Percentiles rank a stretch among this genome's conserved stretches.
These are phyloP conservation scores for Amphipyra tragopoginis DNA, from an alignment of 2,888 invertebrate species.

Conservation along the genomic window DNA sequence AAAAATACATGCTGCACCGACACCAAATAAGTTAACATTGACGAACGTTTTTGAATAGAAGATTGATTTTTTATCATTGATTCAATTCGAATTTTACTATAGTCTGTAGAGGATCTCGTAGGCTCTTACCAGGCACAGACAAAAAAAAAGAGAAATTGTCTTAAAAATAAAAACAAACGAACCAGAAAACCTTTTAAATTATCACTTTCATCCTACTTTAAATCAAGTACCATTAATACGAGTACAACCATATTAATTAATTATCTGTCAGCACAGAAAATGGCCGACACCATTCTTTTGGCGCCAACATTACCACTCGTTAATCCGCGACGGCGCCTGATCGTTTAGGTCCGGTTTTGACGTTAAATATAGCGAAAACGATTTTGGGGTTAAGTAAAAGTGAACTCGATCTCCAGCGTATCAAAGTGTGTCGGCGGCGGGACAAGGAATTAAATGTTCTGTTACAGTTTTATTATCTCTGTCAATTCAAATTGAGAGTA, in stretches of 20 bases:
- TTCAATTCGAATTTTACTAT: too few species aligned
- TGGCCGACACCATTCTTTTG: conserved; percentile 45
- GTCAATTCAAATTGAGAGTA: conserved; percentile 1
- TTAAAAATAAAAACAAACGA: background rate
- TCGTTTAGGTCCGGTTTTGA: conserved; percentile 38
- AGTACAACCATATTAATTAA: conserved; percentile 29
- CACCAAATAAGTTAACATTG: too few species aligned
- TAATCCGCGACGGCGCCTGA: conserved; percentile 51
- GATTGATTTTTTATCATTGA: too few species aligned
- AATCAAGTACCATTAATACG: conserved; percentile 11
- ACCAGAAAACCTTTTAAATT: conserved; percentile 6
- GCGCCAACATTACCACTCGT: conserved; percentile 45
- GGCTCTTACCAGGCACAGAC: too few species aligned
- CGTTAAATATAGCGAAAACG: conserved; percentile 27
- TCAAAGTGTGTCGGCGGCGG: conserved; percentile 28
- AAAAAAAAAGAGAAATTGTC: background rate
- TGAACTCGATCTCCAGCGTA: background rate
- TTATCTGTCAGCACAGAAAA: conserved; percentile 42
- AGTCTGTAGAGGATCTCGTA: too few species aligned
- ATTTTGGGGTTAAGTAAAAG: conserved; percentile 24
- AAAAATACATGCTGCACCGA: too few species aligned
- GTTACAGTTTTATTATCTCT: conserved; percentile 4
- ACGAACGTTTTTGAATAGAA: too few species aligned
- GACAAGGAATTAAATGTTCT: conserved; percentile 3
- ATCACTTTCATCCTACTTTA: background rate